phyloP scores from a whole-genome alignment of 2,113 vertebrate genomes.

The Mola mola region DNA sequence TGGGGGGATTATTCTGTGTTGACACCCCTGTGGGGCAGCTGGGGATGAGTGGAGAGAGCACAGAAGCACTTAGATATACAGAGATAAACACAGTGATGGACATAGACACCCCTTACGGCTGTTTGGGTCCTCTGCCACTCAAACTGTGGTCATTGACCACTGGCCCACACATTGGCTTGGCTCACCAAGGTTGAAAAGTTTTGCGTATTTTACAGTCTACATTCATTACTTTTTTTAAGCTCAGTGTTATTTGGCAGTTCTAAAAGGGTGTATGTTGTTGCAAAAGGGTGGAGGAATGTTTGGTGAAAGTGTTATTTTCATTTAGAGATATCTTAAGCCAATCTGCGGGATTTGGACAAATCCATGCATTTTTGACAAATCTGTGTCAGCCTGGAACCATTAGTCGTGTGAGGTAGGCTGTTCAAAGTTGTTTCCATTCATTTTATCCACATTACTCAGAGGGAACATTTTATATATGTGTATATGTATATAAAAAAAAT shows the following conservation, averaged over 20 bases:
- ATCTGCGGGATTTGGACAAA: background rate
- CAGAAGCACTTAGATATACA: slow-evolving; percentile 36
- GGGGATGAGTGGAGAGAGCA: background rate
- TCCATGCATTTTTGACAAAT: background rate
- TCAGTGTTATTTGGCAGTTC: no score
- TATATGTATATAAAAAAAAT: no score
- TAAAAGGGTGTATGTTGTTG: no score
- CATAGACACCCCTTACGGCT: slow-evolving; percentile 55
- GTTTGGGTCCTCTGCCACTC: slow-evolving; percentile 57
- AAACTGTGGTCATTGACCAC: slow-evolving; percentile 16
- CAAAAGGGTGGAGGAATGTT: no score
- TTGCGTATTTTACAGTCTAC: no score
- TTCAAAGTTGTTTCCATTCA: no score
- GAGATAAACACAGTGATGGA: slow-evolving; percentile 44
- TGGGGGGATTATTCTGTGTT: slow-evolving; percentile 26
- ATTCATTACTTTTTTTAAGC: no score
- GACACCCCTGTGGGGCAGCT: slow-evolving; percentile 39
- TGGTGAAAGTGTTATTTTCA: no score
- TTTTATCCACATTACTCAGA: no score
- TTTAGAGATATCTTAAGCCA: background rate
- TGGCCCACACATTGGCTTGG: slow-evolving; percentile 12
- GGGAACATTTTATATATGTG: no score
- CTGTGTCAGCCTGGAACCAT: background rate
- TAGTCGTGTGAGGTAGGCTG: no score
- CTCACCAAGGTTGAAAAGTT: background rate